phyloP scores from a whole-genome alignment of 2,888 invertebrate species.

The Eumacrocentrus americanus region DNA sequence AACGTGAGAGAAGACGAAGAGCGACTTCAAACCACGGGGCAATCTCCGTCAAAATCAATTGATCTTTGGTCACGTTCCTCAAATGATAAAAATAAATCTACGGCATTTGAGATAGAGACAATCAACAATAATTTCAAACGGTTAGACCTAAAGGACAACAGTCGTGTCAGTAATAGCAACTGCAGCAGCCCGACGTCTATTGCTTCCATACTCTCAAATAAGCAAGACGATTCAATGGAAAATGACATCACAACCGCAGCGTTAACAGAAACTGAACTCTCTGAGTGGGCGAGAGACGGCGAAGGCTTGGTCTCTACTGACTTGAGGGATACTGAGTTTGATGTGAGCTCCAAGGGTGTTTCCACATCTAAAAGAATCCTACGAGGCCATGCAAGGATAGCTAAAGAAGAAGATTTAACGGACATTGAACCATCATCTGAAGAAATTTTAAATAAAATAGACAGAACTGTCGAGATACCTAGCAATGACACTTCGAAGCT shows the following conservation, averaged over 20 bases:
- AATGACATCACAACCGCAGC: conserved; percentile 75
- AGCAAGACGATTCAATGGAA: conserved; percentile 67
- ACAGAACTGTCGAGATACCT: conserved; percentile 36
- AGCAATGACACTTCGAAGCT: conserved; percentile 54
- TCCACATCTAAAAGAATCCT: conserved; percentile 46
- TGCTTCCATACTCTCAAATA: conserved; percentile 46
- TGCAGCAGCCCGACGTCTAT: conserved; percentile 67
- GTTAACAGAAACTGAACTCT: conserved; percentile 85
- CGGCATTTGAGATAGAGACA: conserved; percentile 43
- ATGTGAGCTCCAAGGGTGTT: conserved; percentile 63
- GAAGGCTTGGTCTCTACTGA: conserved; percentile 74
- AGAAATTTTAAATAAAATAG: conserved; percentile 38
- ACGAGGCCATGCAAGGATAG: conserved; percentile 44
- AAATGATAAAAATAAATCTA: conserved; percentile 20
- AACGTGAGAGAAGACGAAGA: conserved; percentile 26
- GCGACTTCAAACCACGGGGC: conserved; percentile 42
- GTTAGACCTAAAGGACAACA: conserved; percentile 49
- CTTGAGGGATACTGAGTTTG: conserved; percentile 71
- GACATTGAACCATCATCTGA: conserved; percentile 59
- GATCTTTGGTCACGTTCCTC: conserved; percentile 16
- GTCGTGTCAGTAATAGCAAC: conserved; percentile 58
- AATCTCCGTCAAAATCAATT: conserved; percentile 14
- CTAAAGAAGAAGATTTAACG: conserved; percentile 59
- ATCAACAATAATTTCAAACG: conserved; percentile 53
- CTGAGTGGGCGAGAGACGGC: conserved; percentile 87